These are phyloP conservation scores for Mus minutoides DNA, from an alignment of 2,797 vertebrate species.

Conservation along the genomic window DNA sequence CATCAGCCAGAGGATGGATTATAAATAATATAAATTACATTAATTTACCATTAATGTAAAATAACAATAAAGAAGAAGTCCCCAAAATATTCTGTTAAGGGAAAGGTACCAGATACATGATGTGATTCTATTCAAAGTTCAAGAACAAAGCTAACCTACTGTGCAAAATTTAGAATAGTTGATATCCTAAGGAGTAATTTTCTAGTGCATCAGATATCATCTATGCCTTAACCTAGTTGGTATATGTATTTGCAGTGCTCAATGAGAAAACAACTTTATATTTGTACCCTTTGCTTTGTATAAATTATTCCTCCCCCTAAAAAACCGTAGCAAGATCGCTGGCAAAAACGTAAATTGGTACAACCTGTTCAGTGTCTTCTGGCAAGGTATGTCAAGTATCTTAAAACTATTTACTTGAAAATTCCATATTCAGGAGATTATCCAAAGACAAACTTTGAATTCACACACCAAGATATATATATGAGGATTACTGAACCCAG, in stretches of 20 bases:
- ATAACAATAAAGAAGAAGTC: neutral
- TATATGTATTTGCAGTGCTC: neutral
- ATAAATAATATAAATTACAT: neutral
- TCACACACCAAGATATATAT: neutral
- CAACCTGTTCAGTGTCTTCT: neutral
- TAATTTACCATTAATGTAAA: neutral
- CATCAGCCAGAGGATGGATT: neutral
- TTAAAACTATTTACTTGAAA: slow-evolving; percentile 20
- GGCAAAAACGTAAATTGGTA: neutral
- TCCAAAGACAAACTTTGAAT: slow-evolving; percentile 43
- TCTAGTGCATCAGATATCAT: neutral
- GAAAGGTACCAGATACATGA: neutral
- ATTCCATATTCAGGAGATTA: slow-evolving; percentile 9
- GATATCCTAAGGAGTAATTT: neutral
- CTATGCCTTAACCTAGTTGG: neutral
- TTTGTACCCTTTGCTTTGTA: neutral
- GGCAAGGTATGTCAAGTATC: neutral
- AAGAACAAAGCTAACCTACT: neutral
- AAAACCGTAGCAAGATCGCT: neutral
- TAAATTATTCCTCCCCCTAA: neutral
- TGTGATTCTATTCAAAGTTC: neutral
- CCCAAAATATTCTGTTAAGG: neutral
- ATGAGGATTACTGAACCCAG: neutral
- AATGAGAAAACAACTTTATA: neutral
- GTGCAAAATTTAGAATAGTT: neutral